phyloP scores from a whole-genome alignment of 2,888 invertebrate genomes.

The Digitonthophagus gazella region DNA sequence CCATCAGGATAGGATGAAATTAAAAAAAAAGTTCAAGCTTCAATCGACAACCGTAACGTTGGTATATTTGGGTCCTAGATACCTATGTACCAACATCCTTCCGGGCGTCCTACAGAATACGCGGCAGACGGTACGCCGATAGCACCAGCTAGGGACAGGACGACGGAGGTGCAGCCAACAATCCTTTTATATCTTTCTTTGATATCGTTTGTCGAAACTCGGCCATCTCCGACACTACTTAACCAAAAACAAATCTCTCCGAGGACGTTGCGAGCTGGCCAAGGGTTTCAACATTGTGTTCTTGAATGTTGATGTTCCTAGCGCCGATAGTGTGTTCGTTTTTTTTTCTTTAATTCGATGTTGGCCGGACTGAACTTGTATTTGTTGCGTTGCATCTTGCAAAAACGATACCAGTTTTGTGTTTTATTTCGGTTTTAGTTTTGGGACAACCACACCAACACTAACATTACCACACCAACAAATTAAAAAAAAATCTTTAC shows the following conservation, averaged over 20 bases:
- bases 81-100: conserved; percentile 63
- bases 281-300: conserved; percentile 2
- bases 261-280: not conserved
- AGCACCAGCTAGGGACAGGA: conserved; percentile 52
- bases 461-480: conserved; percentile 6
- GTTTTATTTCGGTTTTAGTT: conserved; percentile 10
- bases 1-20: not conserved
- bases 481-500: conserved; percentile 3
- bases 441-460: conserved; percentile 2
- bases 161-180: conserved; percentile 50
- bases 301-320: conserved; percentile 39
- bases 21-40: not conserved
- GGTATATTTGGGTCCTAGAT: conserved; percentile 56
- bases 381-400: conserved; percentile 33
- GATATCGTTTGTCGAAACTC: conserved; percentile 26
- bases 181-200: conserved; percentile 29
- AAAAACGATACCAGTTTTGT: not conserved
- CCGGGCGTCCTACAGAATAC: conserved; percentile 54
- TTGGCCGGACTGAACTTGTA: conserved; percentile 17
- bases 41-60: conserved; percentile 32
- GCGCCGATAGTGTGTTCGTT: conserved; percentile 33
- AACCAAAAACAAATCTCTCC: not conserved
- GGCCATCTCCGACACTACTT: not conserved
- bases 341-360: conserved; percentile 2
- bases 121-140: conserved; percentile 52